These are phyloP conservation scores for Sesamia inferens DNA, from an alignment of 2,888 invertebrate species.

Conservation along the genomic window DNA sequence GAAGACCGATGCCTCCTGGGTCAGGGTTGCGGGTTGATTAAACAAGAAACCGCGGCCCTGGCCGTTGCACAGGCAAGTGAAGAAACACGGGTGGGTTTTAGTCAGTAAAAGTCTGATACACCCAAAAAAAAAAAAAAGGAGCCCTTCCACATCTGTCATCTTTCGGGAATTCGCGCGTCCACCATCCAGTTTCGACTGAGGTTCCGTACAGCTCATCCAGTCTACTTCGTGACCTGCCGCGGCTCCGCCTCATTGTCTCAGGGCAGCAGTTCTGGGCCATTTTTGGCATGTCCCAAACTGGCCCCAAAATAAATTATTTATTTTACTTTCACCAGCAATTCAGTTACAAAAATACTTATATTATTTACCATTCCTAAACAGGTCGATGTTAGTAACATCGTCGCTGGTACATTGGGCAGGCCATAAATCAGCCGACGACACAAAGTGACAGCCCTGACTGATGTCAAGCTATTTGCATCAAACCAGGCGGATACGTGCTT, in stretches of 20 bases:
- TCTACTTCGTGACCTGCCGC: background rate
- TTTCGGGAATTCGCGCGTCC: background rate
- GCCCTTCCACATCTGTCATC: background rate
- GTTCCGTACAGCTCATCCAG: background rate
- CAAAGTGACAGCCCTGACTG: conserved; percentile 50
- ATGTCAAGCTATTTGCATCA: conserved; percentile 61
- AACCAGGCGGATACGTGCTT: conserved; percentile 53
- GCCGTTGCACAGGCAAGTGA: too few relatives aligned
- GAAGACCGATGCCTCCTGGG: too few relatives aligned
- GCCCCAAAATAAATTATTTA: background rate
- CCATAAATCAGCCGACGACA: conserved; percentile 54
- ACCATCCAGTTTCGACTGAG: background rate
- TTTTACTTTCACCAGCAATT: background rate
- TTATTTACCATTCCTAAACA: conserved; percentile 23
- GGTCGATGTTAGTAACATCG: conserved; percentile 15
- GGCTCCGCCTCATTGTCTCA: background rate
- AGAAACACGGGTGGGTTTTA: too few relatives aligned
- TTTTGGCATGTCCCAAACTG: background rate
- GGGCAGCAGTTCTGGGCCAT: background rate
- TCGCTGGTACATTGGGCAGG: conserved; percentile 20
- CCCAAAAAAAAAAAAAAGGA: too few relatives aligned
- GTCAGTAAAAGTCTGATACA: too few relatives aligned
- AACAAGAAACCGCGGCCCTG: too few relatives aligned
- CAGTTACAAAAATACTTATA: conserved; percentile 18
- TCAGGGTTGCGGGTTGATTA: too few relatives aligned